Conservation (phyloP, 2,888 invertebrate species). For the Electrophaes corylata region DNA sequence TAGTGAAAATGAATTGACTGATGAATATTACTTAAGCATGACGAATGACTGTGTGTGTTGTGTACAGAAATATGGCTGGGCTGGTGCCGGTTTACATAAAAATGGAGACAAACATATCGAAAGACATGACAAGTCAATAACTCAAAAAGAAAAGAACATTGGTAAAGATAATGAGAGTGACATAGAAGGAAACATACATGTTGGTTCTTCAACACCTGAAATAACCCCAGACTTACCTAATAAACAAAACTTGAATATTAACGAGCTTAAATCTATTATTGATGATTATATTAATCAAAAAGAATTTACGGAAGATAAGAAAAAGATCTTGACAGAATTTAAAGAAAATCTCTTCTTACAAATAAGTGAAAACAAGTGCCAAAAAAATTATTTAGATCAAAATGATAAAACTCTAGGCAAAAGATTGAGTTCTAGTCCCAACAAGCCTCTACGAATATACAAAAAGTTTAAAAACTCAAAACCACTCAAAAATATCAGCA, state of each 20-base stretch:
- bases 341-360: background rate
- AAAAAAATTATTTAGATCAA: background rate
- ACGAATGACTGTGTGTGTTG: too few species aligned
- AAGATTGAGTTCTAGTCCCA: background rate
- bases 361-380: background rate
- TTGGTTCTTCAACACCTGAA: background rate
- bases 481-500: conserved; percentile 31
- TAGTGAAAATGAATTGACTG: background rate
- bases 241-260: too few species aligned
- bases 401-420: background rate
- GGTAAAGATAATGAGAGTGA: background rate
- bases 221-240: too few species aligned
- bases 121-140: too few species aligned
- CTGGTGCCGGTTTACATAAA: too few species aligned
- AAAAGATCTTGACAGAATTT: background rate
- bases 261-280: too few species aligned
- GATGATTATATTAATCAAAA: background rate
- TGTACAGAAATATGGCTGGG: too few species aligned
- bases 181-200: background rate
- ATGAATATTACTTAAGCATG: too few species aligned
- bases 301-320: background rate
- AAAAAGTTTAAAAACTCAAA: conserved; percentile 12
- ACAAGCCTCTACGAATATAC: background rate
- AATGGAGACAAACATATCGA: background rate
- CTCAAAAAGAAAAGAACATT: background rate